A percentile compares a stretch with the other conserved stretches of the same genome.
These are phyloP conservation scores for Dendrocincla fuliginosa DNA, from an alignment of 2,797 vertebrate species.

Conservation along the genomic window DNA sequence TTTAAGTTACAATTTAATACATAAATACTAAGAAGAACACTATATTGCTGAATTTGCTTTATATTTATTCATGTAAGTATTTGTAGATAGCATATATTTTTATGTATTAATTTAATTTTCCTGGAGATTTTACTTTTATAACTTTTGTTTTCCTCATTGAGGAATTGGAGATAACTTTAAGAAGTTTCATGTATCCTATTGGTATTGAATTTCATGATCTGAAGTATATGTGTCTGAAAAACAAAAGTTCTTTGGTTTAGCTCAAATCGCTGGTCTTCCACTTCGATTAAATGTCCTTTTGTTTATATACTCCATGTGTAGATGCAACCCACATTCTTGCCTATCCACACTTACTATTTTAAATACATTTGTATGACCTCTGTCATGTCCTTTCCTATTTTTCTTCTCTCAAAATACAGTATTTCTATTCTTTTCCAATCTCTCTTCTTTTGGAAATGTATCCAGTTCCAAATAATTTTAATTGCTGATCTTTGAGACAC, in stretches of 20 bases:
- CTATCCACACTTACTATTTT: background rate
- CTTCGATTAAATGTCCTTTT: background rate
- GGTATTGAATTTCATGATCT: background rate
- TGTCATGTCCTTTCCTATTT: background rate
- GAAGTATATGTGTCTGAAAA: background rate
- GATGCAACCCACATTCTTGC: background rate
- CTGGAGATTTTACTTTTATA: background rate
- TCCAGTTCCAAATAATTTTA: background rate
- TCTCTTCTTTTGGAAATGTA: background rate
- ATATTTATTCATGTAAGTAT: background rate
- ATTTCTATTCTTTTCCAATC: background rate
- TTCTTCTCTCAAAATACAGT: background rate
- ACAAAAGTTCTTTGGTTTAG: background rate
- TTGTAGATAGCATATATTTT: background rate
- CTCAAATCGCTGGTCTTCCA: background rate
- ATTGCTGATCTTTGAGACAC: background rate
- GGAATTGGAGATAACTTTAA: background rate
- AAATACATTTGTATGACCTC: background rate
- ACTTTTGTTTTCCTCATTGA: background rate
- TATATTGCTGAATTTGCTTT: background rate
- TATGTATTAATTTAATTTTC: background rate
- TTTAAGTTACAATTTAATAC: background rate
- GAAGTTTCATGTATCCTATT: background rate
- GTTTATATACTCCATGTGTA: background rate
- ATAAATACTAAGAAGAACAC: background rate